Conservation (phyloP, 1,140 invertebrate genomes). For the Tenebrio molitor region DNA sequence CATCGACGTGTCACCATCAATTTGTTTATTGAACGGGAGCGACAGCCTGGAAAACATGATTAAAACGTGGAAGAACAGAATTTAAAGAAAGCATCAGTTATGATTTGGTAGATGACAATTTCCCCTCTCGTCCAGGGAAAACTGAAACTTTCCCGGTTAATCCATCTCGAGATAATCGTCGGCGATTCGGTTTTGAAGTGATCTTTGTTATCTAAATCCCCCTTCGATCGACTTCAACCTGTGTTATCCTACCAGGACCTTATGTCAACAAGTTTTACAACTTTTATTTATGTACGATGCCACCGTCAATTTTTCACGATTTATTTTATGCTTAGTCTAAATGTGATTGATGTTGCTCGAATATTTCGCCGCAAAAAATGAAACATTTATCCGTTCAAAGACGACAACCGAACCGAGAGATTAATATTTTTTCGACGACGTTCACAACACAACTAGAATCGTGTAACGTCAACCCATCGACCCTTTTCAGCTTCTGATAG, state of each 20-base stretch:
- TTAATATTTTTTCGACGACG: too few relatives aligned
- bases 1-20: too few relatives aligned
- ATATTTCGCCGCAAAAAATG: neutral
- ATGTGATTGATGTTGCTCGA: slow-evolving; percentile 28
- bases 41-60: neutral
- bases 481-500: slow-evolving; percentile 8
- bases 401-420: too few relatives aligned
- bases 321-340: slow-evolving; percentile 33
- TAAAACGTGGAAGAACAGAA: neutral
- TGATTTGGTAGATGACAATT: neutral
- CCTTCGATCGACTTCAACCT: slow-evolving; percentile 7
- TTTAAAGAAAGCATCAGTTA: neutral
- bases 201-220: slow-evolving; percentile 34
- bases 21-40: neutral
- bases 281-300: slow-evolving; percentile 28
- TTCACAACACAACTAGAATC: too few relatives aligned
- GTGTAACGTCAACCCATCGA: neutral
- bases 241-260: slow-evolving; percentile 28
- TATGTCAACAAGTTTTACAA: slow-evolving; percentile 32
- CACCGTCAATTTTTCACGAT: slow-evolving; percentile 10
- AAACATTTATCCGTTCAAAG: neutral
- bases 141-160: neutral
- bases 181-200: slow-evolving; percentile 13
- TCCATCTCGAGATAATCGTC: slow-evolving; percentile 19
- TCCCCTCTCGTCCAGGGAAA: neutral